Evolutionary conservation across 2,888 invertebrate species (phyloP), one percentile per base, ranked within the genome.

Genomic region (Leptinotarsa tumamoca): DNA sequence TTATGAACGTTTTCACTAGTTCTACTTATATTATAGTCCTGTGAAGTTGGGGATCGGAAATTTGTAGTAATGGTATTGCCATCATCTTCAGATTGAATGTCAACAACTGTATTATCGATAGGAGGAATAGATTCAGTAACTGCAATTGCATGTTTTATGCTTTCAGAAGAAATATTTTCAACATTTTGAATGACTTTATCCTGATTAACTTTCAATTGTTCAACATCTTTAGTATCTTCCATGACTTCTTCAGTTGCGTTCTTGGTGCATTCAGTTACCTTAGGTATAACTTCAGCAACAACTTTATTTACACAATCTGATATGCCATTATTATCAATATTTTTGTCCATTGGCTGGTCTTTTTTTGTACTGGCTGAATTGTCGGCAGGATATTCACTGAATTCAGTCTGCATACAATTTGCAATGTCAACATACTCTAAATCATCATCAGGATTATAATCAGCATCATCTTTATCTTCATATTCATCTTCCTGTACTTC

Each of bases 391-490:
- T 33, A 63, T 43, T 63, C 63, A 63, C n/a, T 63, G 63, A 72
- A 52, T 67, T 74, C 72, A 1, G 77, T 67, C 27, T 74, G 76
- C 69, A 78, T 68, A 51, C 72, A 80, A 33, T 72, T 71, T 52
- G 74, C 72, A 27, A 75, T 76, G 2, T 71, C 76, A 4, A 71
- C 68, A 72, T 76, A 74, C 2, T 75, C 72, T 21, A 74, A 50
- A 72, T 80, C 77, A 68, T 78, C 77, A 17, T 75, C 76, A 13
- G 78, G 78, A 68, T 78, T 77, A 54, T 80, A 80, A 74, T 81
- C 80, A 52, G 56, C 72, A 67, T 79, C 79, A 76, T 80, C 78
- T 72, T 79, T 76, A 66, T 78, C 76, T 13, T 78, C 76, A 76
- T 75, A 73, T 61, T 78, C 77, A 49, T 78, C 69, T 68, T 76